phyloP scores from a whole-genome alignment of 2,797 vertebrate species.

The Oreochromis mossambicus region DNA sequence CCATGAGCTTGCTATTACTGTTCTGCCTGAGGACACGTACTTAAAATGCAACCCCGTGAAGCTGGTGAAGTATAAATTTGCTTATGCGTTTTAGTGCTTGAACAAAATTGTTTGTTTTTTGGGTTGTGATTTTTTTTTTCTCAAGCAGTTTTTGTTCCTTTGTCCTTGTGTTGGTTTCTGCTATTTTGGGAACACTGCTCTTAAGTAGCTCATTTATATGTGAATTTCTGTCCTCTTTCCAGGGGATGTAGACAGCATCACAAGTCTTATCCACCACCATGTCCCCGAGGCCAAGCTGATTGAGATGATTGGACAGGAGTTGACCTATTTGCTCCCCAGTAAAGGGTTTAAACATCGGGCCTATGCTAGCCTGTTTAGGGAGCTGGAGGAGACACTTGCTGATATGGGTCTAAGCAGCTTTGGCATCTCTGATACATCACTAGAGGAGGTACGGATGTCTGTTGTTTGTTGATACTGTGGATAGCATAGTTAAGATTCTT shows the following conservation, averaged over 20 bases:
- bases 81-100: neutral
- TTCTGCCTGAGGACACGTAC: conserved; percentile 23
- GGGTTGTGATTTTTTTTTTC: neutral
- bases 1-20: neutral
- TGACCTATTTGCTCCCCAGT: conserved; percentile 90
- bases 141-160: conserved; percentile 3
- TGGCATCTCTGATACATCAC: conserved; percentile 93
- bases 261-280: conserved; percentile 86
- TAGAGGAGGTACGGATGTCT: conserved; percentile 86
- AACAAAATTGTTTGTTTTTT: neutral
- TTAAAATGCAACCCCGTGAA: neutral
- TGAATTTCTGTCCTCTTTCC: neutral
- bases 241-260: conserved; percentile 87
- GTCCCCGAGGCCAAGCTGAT: conserved; percentile 92
- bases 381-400: conserved; percentile 89
- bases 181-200: neutral
- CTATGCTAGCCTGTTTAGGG: conserved; percentile 93
- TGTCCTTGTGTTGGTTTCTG: neutral
- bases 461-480: neutral
- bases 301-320: conserved; percentile 91
- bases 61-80: neutral
- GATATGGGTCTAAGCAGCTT: conserved; percentile 97
- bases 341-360: conserved; percentile 93
- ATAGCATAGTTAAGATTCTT: neutral
- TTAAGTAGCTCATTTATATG: neutral